Base-by-base conservation (phyloP, 2,888 invertebrate genomes). In the Stenolophus ochropezus region DNA sequence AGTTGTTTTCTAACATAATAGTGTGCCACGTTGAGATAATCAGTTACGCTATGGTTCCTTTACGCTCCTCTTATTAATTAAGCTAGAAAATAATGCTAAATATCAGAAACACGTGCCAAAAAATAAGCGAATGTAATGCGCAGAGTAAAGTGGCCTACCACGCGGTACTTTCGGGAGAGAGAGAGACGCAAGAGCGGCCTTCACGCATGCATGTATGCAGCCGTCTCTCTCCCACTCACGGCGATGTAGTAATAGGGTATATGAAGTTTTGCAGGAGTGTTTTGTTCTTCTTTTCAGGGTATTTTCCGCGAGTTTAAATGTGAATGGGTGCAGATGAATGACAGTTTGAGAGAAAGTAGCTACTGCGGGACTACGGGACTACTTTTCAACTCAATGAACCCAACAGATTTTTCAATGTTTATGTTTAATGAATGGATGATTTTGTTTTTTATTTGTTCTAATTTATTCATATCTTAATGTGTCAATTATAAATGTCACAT, bases 11-110 rank as follows among this genome's bases (percentile, higher is more conserved):
- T 61, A 61, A 0, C 61, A 18, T 53, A 53, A 53, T 53, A 49
- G 61, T 16, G 27, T 61, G 25, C 23, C 61, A 25, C 6, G 53
- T n/a, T 56, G 33, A 5, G 6, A 27, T 49, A 73, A 73, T 73
- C 73, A 73, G 73, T 73, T 73, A 47, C 73, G 73, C 73, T 51
- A 73, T 47, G 6, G 5, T 73, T 73, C n/a, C n/a, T 73, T 49
- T 18, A 73, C 49, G 51, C 65, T 69, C 23, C 23, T 58, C 33
- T 69, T 69, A 69, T 69, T 69, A 69, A 69, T 69, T 69, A 33
- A 69, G 33, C 33, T 33, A 33, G 33, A 69, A 69, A 69, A 69
- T 69, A 69, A 51, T 73, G 73, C 23, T 51, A 73, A 73, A 49
- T 73, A 73, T 49, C 16, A 73, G 11, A 73, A 73, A 21, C 51